These are phyloP conservation scores for Micoletzkya japonica DNA, from an alignment of 2,888 invertebrate genomes.

Conservation along the genomic window DNA sequence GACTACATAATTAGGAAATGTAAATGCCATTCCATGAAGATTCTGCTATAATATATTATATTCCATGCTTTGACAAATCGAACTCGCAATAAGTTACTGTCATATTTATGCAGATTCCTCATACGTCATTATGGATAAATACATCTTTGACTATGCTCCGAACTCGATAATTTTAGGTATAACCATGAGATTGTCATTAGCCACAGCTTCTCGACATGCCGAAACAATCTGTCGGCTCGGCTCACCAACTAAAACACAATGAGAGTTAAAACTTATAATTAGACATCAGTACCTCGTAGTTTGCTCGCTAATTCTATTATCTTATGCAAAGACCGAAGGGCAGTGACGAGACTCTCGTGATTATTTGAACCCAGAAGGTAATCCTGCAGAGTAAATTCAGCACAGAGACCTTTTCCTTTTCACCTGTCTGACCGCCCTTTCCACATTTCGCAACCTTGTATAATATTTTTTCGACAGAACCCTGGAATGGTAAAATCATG, in stretches of 20 bases:
- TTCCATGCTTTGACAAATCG: neutral
- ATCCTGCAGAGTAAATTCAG: neutral
- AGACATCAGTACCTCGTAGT: constrained; percentile 35
- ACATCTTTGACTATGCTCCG: constrained; percentile 35
- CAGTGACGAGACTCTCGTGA: constrained; percentile 42
- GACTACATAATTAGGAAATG: neutral
- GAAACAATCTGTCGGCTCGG: constrained; percentile 48
- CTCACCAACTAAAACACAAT: constrained; percentile 49
- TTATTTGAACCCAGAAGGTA: constrained; percentile 30
- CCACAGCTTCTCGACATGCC: constrained; percentile 54
- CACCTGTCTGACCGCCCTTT: constrained; percentile 40
- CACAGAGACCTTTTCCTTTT: too few relatives aligned
- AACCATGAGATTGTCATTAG: constrained; percentile 53
- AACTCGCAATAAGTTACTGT: neutral
- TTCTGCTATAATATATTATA: neutral
- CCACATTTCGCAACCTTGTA: constrained; percentile 41
- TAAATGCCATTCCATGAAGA: neutral
- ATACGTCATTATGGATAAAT: neutral
- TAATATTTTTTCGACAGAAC: constrained; percentile 40
- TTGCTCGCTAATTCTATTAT: constrained; percentile 43
- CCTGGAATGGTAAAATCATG: constrained; percentile 30
- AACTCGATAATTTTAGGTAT: constrained; percentile 46
- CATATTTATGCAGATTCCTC: neutral
- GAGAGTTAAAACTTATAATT: neutral
- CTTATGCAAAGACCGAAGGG: constrained; percentile 45